phyloP scores from a whole-genome alignment of 2,888 invertebrate genomes.

The Pemphredon lugubris region DNA sequence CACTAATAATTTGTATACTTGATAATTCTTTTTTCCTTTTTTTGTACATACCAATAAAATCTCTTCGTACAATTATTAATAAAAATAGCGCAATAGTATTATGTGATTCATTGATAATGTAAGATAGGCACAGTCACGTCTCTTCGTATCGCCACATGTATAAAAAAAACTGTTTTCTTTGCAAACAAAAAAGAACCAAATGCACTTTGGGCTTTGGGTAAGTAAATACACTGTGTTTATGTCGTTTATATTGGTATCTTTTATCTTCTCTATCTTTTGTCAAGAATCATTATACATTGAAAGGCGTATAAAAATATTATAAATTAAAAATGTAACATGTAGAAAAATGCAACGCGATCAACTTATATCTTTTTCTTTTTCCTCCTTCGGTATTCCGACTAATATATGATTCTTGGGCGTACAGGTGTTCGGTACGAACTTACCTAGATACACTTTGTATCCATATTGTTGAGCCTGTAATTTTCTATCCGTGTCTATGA shows the following conservation, averaged over 20 bases:
- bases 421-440: constrained; percentile 90
- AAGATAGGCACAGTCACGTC: constrained; percentile 20
- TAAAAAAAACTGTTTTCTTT: too few relatives aligned
- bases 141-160: background rate
- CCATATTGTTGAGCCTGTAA: constrained; percentile 88
- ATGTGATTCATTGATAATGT: constrained; percentile 59
- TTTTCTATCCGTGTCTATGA: constrained; percentile 93
- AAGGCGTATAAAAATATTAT: constrained; percentile 5
- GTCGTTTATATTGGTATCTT: too few relatives aligned
- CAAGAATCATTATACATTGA: constrained; percentile 21
- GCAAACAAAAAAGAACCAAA: too few relatives aligned
- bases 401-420: constrained; percentile 96
- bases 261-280: constrained; percentile 13
- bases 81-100: constrained; percentile 63
- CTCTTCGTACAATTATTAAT: constrained; percentile 63
- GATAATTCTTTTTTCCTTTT: constrained; percentile 61
- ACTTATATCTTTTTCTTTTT: constrained; percentile 6
- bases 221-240: too few relatives aligned
- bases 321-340: background rate
- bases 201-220: too few relatives aligned
- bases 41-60: constrained; percentile 67
- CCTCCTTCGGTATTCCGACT: constrained; percentile 83
- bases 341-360: constrained; percentile 10
- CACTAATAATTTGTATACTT: constrained; percentile 69
- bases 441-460: constrained; percentile 89